Conservation (phyloP, 2,113 vertebrate species). For the Amblyopsis rosae region DNA sequence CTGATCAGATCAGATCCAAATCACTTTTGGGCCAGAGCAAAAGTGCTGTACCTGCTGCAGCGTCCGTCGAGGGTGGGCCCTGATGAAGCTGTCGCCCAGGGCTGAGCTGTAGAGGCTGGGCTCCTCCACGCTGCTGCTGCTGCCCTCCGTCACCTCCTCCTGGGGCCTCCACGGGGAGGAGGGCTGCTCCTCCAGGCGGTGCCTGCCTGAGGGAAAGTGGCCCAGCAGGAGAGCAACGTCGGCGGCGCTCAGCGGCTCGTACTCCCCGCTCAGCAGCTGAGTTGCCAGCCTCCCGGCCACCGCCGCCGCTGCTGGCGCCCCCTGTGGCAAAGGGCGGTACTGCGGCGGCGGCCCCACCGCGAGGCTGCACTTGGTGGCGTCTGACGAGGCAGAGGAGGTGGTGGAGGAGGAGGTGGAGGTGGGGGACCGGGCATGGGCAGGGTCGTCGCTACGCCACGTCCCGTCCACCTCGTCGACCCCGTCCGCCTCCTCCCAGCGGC, state of each 20-base stretch:
- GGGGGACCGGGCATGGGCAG: background rate
- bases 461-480: conserved; percentile 21
- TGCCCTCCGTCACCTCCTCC: background rate
- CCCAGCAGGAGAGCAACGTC: conserved; percentile 21
- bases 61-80: background rate
- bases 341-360: conserved; percentile 48
- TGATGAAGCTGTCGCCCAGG: conserved; percentile 31
- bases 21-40: too few relatives aligned
- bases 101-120: conserved; percentile 47
- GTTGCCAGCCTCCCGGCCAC: conserved; percentile 12
- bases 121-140: conserved; percentile 7
- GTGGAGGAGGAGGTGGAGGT: background rate
- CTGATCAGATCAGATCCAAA: too few relatives aligned
- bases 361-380: background rate
- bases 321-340: conserved; percentile 15
- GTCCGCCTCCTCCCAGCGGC: background rate
- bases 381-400: background rate
- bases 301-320: too few relatives aligned
- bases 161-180: background rate
- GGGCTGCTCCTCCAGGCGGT: background rate
- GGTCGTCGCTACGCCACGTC: background rate
- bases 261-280: conserved; percentile 20
- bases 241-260: conserved; percentile 2
- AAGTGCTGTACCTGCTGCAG: conserved; percentile 1
- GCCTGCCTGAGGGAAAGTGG: background rate